Conservation (phyloP, 2,888 invertebrate genomes). For the Sisyra terminalis region DNA sequence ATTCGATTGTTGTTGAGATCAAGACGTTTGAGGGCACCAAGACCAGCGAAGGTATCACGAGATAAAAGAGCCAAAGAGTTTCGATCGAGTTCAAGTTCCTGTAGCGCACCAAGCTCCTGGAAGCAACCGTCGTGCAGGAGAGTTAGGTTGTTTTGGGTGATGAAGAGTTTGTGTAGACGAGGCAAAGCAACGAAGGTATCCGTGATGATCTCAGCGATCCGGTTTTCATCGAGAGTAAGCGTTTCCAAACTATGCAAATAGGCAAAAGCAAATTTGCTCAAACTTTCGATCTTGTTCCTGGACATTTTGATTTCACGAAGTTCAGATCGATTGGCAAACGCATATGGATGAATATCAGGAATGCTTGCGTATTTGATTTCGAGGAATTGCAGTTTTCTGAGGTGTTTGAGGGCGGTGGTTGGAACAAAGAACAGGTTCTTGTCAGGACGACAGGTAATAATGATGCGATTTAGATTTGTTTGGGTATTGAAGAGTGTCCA, state of each 20-base stretch:
- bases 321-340: slow-evolving; percentile 57
- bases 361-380: slow-evolving; percentile 59
- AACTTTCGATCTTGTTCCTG: slow-evolving; percentile 48
- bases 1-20: slow-evolving; percentile 60
- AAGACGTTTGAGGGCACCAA: slow-evolving; percentile 53
- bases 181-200: slow-evolving; percentile 61
- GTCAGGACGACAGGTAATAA: slow-evolving; percentile 52
- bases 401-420: slow-evolving; percentile 45
- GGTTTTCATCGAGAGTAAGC: slow-evolving; percentile 59
- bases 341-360: slow-evolving; percentile 46
- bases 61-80: slow-evolving; percentile 61
- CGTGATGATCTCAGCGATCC: slow-evolving; percentile 53
- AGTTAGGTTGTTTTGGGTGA: slow-evolving; percentile 76
- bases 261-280: slow-evolving; percentile 54
- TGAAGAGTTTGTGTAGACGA: slow-evolving; percentile 50
- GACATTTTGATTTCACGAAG: slow-evolving; percentile 48
- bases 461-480: slow-evolving; percentile 48
- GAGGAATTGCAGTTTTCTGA: slow-evolving; percentile 47
- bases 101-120: slow-evolving; percentile 50
- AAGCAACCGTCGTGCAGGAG: slow-evolving; percentile 74
- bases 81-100: slow-evolving; percentile 64
- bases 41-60: slow-evolving; percentile 59
- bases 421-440: slow-evolving; percentile 55
- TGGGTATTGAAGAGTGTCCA: slow-evolving; percentile 64
- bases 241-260: slow-evolving; percentile 51